Conservation (phyloP, 2,113 vertebrate species). For the Pluvialis apricaria region DNA sequence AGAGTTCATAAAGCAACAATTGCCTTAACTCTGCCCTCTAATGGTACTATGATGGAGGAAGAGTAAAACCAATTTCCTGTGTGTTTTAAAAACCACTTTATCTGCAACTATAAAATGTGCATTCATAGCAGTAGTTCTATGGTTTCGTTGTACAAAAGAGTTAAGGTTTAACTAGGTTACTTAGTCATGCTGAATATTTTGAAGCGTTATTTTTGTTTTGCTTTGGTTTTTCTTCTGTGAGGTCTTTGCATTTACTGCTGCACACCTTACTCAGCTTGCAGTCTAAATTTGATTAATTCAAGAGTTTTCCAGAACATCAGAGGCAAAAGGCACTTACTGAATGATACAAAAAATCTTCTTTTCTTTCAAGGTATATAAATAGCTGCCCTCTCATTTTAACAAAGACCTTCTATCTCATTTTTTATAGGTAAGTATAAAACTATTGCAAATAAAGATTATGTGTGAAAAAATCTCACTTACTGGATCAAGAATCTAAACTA, state of each 20-base stretch:
- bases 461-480: background rate
- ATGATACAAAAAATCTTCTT: background rate
- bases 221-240: background rate
- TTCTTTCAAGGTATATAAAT: background rate
- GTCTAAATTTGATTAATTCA: background rate
- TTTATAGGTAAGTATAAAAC: background rate
- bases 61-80: background rate
- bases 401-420: background rate
- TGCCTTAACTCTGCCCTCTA: background rate
- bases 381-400: background rate
- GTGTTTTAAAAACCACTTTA: background rate
- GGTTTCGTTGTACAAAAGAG: background rate
- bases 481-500: background rate
- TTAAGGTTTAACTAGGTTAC: background rate
- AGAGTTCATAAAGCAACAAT: background rate
- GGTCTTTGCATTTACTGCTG: background rate
- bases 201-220: background rate
- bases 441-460: background rate
- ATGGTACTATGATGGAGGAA: background rate
- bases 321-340: background rate
- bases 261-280: background rate
- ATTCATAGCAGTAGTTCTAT: background rate
- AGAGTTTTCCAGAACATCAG: background rate
- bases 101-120: background rate
- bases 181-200: background rate